Conservation (phyloP, 2,797 vertebrate species). For the Macroramphosus scolopax region DNA sequence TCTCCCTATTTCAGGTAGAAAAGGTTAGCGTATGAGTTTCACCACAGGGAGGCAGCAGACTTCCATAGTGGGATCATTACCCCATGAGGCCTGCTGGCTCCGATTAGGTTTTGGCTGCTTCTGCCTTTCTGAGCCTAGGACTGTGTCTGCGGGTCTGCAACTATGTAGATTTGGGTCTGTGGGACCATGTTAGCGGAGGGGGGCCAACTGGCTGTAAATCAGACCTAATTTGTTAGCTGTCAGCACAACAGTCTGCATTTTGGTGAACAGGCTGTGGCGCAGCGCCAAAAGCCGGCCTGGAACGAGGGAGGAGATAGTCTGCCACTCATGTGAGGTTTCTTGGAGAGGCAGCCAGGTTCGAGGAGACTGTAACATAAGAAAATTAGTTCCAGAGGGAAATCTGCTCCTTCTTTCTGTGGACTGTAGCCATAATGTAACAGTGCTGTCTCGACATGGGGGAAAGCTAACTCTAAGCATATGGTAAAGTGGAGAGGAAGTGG, state of each 20-base stretch:
- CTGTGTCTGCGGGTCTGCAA: slow-evolving; percentile 72
- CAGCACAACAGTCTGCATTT: slow-evolving; percentile 79
- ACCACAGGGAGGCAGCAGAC: slow-evolving; percentile 81
- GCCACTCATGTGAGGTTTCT: slow-evolving; percentile 73
- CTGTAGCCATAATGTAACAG: slow-evolving; percentile 60
- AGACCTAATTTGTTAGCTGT: slow-evolving; percentile 84
- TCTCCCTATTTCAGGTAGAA: too few species aligned
- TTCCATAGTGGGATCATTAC: slow-evolving; percentile 32
- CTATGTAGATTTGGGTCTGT: slow-evolving; percentile 75
- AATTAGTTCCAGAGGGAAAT: slow-evolving; percentile 84
- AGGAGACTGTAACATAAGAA: slow-evolving; percentile 73
- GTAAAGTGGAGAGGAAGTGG: slow-evolving; percentile 59
- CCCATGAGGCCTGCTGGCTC: slow-evolving; percentile 59
- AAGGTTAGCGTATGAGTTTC: background rate
- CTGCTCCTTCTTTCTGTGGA: slow-evolving; percentile 62
- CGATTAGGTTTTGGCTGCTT: slow-evolving; percentile 58
- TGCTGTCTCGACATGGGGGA: slow-evolving; percentile 45
- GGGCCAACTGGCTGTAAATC: slow-evolving; percentile 80
- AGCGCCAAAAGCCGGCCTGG: slow-evolving; percentile 69
- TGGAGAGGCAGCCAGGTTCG: slow-evolving; percentile 65
- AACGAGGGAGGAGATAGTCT: slow-evolving; percentile 71
- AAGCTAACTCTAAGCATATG: slow-evolving; percentile 59
- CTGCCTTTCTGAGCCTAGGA: slow-evolving; percentile 56
- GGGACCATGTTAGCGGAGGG: slow-evolving; percentile 68
- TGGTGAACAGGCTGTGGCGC: slow-evolving; percentile 66